phyloP scores from a whole-genome alignment of 2,797 vertebrate species.

The Pseudochaenichthys georgianus region DNA sequence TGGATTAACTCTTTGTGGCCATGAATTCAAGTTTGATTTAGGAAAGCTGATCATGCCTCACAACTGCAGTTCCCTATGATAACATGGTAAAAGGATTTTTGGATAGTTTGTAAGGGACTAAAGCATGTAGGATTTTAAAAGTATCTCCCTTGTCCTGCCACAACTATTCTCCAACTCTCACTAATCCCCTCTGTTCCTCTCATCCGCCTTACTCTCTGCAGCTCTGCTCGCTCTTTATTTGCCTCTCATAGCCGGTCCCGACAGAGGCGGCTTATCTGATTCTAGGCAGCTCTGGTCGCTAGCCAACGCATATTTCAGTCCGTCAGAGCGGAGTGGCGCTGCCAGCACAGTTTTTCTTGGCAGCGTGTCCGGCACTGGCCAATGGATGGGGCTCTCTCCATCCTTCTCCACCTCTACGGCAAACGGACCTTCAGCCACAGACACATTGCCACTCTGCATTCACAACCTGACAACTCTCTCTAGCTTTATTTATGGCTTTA shows the following conservation, averaged over 20 bases:
- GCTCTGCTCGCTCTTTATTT: conserved; percentile 44
- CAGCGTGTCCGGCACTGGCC: conserved; percentile 30
- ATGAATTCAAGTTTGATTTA: neutral
- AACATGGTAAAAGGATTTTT: neutral
- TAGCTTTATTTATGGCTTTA: neutral
- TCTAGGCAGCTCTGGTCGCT: conserved; percentile 53
- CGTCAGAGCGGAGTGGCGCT: conserved; percentile 36
- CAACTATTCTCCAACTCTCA: conserved; percentile 13
- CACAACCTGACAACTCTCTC: neutral
- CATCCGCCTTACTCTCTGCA: conserved; percentile 26
- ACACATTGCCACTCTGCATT: too few relatives aligned
- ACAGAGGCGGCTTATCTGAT: conserved; percentile 72
- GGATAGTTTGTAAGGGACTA: neutral
- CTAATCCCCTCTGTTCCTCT: conserved; percentile 34
- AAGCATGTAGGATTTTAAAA: conserved; percentile 4
- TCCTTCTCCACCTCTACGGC: conserved; percentile 46
- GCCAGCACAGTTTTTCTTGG: conserved; percentile 67
- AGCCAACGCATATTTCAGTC: conserved; percentile 66
- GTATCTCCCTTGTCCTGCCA: conserved; percentile 3
- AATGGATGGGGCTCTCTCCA: conserved; percentile 44
- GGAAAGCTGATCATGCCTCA: neutral
- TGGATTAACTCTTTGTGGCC: neutral
- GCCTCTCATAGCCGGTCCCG: conserved; percentile 36
- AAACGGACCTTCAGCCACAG: conserved; percentile 34
- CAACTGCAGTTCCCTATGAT: neutral